phyloP scores from a whole-genome alignment of 2,888 invertebrate species.

The Ophion ventricosus region DNA sequence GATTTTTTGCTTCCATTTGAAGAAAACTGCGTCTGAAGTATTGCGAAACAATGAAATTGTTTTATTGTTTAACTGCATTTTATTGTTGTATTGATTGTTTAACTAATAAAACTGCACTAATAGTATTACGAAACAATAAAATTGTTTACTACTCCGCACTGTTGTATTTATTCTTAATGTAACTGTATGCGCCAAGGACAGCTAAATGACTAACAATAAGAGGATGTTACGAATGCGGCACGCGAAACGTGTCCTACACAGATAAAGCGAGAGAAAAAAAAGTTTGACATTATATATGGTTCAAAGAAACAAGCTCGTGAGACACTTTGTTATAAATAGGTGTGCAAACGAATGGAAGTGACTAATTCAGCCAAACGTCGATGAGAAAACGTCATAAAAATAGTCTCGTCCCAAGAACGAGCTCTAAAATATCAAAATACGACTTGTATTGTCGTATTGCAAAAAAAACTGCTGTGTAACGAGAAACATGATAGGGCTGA shows the following conservation, averaged over 20 bases:
- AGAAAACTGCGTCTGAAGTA: too few species aligned
- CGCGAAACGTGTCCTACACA: neutral
- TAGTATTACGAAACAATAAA: too few species aligned
- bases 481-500: neutral
- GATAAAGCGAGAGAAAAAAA: conserved; percentile 2
- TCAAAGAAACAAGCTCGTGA: conserved; percentile 7
- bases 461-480: neutral
- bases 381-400: conserved; percentile 20
- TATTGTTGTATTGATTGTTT: too few species aligned
- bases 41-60: too few species aligned
- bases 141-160: too few species aligned
- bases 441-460: neutral
- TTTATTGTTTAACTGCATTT: too few species aligned
- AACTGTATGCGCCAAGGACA: neutral
- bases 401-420: neutral
- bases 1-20: too few species aligned
- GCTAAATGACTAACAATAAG: neutral
- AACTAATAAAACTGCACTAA: too few species aligned
- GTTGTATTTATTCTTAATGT: neutral
- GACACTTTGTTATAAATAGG: conserved; percentile 23
- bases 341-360: neutral
- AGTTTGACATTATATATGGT: neutral
- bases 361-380: conserved; percentile 16
- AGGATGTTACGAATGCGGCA: neutral
- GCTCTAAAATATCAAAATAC: conserved; percentile 1